Percentiles rank a stretch among this genome's conserved stretches.
Conservation (phyloP, 2,888 invertebrate species). For the Macrostomum cliftonense region DNA sequence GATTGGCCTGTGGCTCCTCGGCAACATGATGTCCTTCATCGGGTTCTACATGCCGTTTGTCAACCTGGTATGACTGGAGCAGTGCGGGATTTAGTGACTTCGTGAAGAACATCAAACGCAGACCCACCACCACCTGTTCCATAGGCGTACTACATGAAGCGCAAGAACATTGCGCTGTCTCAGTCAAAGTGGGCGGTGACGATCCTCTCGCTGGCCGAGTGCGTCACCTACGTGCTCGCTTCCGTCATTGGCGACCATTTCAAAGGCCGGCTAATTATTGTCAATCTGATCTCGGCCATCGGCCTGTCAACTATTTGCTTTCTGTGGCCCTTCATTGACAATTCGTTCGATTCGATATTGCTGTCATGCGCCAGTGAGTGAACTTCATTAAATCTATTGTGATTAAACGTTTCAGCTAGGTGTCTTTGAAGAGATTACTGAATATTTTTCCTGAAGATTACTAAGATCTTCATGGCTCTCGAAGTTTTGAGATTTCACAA, state of each 20-base stretch:
- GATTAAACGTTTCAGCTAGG: too few species aligned
- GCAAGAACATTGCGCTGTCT: conserved; percentile 14
- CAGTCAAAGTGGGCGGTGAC: conserved; percentile 17
- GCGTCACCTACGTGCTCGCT: conserved; percentile 18
- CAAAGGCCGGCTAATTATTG: conserved; percentile 17
- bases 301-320: conserved; percentile 18
- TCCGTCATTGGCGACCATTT: conserved; percentile 20
- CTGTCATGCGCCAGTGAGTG: conserved; percentile 16
- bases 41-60: conserved; percentile 23
- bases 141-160: conserved; percentile 21
- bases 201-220: conserved; percentile 19
- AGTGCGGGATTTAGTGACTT: neutral
- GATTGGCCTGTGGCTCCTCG: conserved; percentile 20
- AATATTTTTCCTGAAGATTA: too few species aligned
- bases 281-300: conserved; percentile 16
- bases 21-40: conserved; percentile 18
- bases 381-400: neutral
- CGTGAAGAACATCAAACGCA: too few species aligned
- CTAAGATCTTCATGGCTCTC: too few species aligned
- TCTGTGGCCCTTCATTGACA: conserved; percentile 19
- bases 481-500: too few species aligned
- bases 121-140: too few species aligned
- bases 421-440: too few species aligned
- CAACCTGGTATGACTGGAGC: conserved; percentile 15
- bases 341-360: conserved; percentile 15